Conservation (phyloP, 2,888 invertebrate genomes). For the Metalampra italica region DNA sequence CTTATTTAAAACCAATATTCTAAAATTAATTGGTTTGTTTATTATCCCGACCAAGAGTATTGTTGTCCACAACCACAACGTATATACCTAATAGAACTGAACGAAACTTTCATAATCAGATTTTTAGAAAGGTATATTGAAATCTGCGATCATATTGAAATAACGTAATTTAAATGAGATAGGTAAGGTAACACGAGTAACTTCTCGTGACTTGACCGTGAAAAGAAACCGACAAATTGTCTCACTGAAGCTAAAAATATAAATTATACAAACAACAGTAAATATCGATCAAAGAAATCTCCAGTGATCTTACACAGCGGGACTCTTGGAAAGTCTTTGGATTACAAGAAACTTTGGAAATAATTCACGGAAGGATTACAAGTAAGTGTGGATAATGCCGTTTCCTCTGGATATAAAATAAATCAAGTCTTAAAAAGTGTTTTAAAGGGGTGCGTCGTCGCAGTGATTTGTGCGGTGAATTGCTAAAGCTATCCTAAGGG, state of each 20-base stretch:
- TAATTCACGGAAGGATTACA: constrained; percentile 62
- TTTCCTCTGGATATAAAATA: constrained; percentile 40
- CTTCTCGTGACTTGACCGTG: too few species aligned
- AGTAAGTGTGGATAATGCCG: constrained; percentile 59
- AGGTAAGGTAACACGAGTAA: too few species aligned
- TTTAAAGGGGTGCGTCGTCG: constrained; percentile 49
- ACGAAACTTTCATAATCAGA: too few species aligned
- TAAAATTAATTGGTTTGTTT: not conserved
- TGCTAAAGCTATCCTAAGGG: not conserved
- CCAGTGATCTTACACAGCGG: constrained; percentile 33
- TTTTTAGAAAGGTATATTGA: too few species aligned
- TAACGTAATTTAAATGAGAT: too few species aligned
- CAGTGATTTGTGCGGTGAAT: constrained; percentile 52
- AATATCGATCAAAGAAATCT: constrained; percentile 24
- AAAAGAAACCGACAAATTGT: too few species aligned
- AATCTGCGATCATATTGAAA: too few species aligned
- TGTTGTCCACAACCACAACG: too few species aligned
- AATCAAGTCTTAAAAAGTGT: constrained; percentile 61
- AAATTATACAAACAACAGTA: constrained; percentile 5
- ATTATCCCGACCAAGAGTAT: not conserved
- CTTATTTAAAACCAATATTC: constrained; percentile 10
- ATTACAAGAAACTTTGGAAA: constrained; percentile 61
- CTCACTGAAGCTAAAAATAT: too few species aligned
- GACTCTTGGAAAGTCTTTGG: constrained; percentile 45
- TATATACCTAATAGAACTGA: not conserved